Evolutionary conservation across 2,888 invertebrate species (phyloP), one percentile per base, ranked within the genome.

Genomic region (Temnothorax rugatulus): DNA sequence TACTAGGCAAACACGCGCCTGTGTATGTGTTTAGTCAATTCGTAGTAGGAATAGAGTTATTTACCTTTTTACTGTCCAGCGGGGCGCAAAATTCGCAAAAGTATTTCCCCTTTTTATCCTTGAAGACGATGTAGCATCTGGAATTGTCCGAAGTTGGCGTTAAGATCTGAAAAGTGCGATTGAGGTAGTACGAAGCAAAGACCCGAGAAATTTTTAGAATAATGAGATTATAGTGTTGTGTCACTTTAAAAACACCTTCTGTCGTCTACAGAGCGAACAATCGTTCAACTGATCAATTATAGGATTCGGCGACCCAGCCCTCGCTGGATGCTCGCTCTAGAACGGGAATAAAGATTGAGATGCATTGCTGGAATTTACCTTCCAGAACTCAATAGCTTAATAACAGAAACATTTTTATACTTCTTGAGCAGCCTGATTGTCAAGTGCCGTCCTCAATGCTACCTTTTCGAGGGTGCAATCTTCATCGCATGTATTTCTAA

Each of bases 61-160:
- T 57, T 79, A 79, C 79, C 34, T 34, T 68, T 57, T 29, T 54
- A 44, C 54, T 57, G 13, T 71, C 71, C 18, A 59, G 9, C 0
- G 83, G 57, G 0, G 87, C 83, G 61, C 90, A 90, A 9, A 63
- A 57, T 34, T 88, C 83, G 13, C 90, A 90, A 21, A 71, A 87
- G 15, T 86, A 41, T 41, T 74, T 82, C n/a, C 86, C 90, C 9
- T 73, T 82, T 29, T 63, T 87, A 8, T 85, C 84, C 25, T 25
- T 87, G 21, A 79, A 74, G n/a, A 86, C 50, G 25, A 18, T 81
- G 34, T 68, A 84, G 41, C 81, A 84, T 50, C 73, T 82, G 29
- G 69, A 63, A 7, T 54, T 52, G 21, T 52, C 29, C 2, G 50
- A n/a, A 4, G 18, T 38, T 25, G 68, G 18, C 9, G 11, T 82